Percentiles rank a stretch among this genome's conserved stretches.
phyloP scores from a whole-genome alignment of 2,113 vertebrate genomes.

The Apteryx mantelli region DNA sequence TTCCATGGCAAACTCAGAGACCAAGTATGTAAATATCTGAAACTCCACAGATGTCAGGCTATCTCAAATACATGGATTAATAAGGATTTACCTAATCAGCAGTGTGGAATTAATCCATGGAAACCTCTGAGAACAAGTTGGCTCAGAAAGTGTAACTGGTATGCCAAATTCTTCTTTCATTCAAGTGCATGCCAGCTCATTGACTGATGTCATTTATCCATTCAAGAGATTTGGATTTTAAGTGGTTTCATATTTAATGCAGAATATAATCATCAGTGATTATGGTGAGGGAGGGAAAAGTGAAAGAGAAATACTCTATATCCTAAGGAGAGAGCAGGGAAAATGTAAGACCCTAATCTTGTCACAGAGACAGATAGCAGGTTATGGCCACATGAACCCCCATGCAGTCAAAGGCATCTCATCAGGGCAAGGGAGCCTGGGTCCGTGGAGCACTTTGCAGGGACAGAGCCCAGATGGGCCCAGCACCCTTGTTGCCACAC shows the following conservation, averaged over 20 bases:
- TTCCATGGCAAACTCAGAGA: neutral
- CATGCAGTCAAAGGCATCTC: neutral
- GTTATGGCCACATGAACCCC: neutral
- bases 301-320: neutral
- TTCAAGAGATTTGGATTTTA: neutral
- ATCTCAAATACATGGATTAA: neutral
- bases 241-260: neutral
- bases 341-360: neutral
- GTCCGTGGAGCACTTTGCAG: neutral
- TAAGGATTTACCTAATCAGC: neutral
- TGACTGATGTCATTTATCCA: neutral
- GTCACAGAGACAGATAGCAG: neutral
- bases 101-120: neutral
- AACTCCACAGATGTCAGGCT: neutral
- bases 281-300: neutral
- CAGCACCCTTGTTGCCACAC: neutral
- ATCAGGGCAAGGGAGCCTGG: neutral
- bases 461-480: neutral
- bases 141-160: neutral
- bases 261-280: neutral
- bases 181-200: neutral
- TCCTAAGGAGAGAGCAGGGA: neutral
- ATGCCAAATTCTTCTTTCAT: neutral
- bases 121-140: neutral
- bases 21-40: neutral